Evolutionary conservation across 2,888 invertebrate genomes (phyloP), one percentile per base, ranked within the genome.

Genomic region (Lacanobia wlatinum): DNA sequence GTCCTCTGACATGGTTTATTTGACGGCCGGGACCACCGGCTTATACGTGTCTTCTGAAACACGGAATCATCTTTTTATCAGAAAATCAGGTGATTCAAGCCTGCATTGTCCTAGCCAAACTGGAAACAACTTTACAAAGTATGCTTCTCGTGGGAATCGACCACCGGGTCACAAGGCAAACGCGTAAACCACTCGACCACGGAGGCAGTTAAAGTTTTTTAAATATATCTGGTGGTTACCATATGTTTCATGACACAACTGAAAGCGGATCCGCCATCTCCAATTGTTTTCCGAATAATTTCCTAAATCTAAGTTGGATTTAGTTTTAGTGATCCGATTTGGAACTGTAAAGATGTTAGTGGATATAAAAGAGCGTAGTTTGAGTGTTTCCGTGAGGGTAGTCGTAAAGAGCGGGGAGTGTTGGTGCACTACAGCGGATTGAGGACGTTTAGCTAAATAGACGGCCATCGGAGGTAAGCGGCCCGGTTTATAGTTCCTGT

Each of bases 391-490:
- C 28, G 63, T 53, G 60, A 72, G 65, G 67, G 38, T 28, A 34
- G 59, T 67, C 70, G 64, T 79, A 79, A 78, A 78, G 28, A 61
- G 55, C 10, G 66, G 16, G 55, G 71, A 53, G 72, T 73, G 67
- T 50, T 60, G 78, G 69, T 73, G 78, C 78, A 73, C 64, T 70
- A 78, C 73, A 40, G 48, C 16, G 59, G 73, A 65, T 69, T 50
- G 80, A 46, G 56, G 52, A 60, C 79, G 64, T 82, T 80, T 78
- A 61, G 82, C 60, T 78, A 78, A 80, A 82, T 70, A 78, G 56
- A n/a, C 61, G 65, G 55, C 18, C 67, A 48, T 46, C 23, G 43
- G 69, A n/a, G 61, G 65, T 23, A 14, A 59, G 66, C 14, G 28
- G 28, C 21, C 21, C 21, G 18, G 23, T 59, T 59, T 64, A 65